Conservation (phyloP, 2,888 invertebrate genomes). For the Perdita meconis region DNA sequence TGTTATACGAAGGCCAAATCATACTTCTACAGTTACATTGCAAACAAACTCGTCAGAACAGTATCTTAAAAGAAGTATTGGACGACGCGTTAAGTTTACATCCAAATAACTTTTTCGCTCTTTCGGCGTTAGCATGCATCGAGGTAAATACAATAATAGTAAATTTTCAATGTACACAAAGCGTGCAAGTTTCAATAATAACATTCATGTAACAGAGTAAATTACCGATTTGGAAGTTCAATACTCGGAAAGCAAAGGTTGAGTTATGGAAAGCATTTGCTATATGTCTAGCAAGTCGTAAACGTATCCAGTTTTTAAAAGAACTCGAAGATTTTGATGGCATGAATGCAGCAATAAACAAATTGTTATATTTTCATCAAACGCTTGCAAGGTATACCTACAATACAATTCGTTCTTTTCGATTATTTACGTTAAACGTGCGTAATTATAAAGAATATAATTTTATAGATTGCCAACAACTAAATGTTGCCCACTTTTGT, state of each 20-base stretch:
- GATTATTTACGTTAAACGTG: not conserved
- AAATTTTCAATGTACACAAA: constrained; percentile 20
- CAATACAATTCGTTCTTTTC: not conserved
- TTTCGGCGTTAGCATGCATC: constrained; percentile 85
- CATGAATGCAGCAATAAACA: constrained; percentile 76
- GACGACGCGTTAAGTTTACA: constrained; percentile 80
- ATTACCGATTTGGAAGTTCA: constrained; percentile 86
- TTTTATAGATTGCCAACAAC: constrained; percentile 78
- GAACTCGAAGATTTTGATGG: constrained; percentile 68
- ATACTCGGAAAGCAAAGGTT: constrained; percentile 73
- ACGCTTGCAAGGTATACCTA: constrained; percentile 75
- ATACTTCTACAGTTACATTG: constrained; percentile 75
- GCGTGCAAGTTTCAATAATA: constrained; percentile 7
- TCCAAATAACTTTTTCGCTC: constrained; percentile 87
- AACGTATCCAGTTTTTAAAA: constrained; percentile 72
- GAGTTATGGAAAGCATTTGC: constrained; percentile 76
- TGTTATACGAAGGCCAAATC: constrained; percentile 84
- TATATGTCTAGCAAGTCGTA: constrained; percentile 77
- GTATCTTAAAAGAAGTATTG: constrained; percentile 66
- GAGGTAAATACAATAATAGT: constrained; percentile 79
- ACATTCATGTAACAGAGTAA: constrained; percentile 76
- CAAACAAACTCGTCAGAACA: constrained; percentile 55
- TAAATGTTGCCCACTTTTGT: constrained; percentile 86
- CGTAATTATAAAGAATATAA: not conserved
- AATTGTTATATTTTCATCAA: constrained; percentile 77